Conservation (phyloP, 2,888 invertebrate genomes). For the Eudasyphora cyanicolor region DNA sequence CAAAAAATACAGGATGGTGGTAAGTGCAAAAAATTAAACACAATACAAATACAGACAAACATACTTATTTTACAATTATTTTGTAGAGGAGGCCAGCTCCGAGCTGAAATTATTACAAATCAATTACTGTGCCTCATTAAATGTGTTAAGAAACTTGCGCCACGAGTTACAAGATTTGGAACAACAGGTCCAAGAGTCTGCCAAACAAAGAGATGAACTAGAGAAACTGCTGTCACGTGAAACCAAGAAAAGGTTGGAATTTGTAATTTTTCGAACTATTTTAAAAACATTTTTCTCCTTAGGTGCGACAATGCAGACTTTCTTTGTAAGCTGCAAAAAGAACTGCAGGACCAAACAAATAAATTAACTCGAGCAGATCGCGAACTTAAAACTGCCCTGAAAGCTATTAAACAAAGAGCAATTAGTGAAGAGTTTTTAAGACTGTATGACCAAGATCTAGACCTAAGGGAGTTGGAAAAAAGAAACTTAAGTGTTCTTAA, state of each 20-base stretch:
- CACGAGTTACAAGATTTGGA: slow-evolving; percentile 71
- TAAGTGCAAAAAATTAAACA: slow-evolving; percentile 46
- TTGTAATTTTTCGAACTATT: background rate
- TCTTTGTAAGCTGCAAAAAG: slow-evolving; percentile 75
- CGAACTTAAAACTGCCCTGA: slow-evolving; percentile 74
- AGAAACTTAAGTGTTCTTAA: slow-evolving; percentile 82
- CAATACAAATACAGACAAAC: too few relatives aligned
- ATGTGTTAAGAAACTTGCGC: slow-evolving; percentile 70
- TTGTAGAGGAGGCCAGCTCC: slow-evolving; percentile 63
- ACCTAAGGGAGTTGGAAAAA: slow-evolving; percentile 82
- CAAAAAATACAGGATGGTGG: slow-evolving; percentile 79
- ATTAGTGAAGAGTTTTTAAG: slow-evolving; percentile 72
- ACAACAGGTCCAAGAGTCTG: slow-evolving; percentile 68
- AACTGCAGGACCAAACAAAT: slow-evolving; percentile 76
- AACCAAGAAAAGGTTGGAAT: slow-evolving; percentile 67
- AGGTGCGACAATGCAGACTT: slow-evolving; percentile 74
- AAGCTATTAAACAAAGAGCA: slow-evolving; percentile 72
- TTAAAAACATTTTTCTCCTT: background rate
- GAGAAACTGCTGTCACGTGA: slow-evolving; percentile 69
- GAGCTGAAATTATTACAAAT: slow-evolving; percentile 70
- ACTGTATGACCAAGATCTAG: slow-evolving; percentile 80
- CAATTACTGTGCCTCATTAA: slow-evolving; percentile 71
- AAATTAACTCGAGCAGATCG: slow-evolving; percentile 78
- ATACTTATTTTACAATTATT: too few relatives aligned
- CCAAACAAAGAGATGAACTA: slow-evolving; percentile 70